phyloP scores from a whole-genome alignment of 2,888 invertebrate genomes.

The Hymenopus coronatus region DNA sequence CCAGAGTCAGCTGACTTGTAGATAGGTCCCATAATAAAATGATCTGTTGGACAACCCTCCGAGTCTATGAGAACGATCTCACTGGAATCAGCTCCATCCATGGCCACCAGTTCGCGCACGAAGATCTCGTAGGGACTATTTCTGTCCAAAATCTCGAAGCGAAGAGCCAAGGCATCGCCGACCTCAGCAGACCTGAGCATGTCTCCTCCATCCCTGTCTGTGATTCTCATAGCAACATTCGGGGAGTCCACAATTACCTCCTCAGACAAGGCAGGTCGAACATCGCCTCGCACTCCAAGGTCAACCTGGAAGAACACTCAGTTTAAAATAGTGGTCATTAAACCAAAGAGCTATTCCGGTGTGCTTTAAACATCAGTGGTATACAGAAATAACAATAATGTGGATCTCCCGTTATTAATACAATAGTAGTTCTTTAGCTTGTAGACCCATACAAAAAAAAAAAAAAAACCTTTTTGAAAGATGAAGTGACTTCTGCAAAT shows the following conservation, averaged over 20 bases:
- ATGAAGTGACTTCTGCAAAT: too few relatives aligned
- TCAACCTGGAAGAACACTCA: slow-evolving; percentile 46
- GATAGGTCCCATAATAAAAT: slow-evolving; percentile 90
- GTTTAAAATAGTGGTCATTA: not conserved
- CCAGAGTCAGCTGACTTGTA: slow-evolving; percentile 76
- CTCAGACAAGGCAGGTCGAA: slow-evolving; percentile 80
- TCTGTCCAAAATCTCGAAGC: slow-evolving; percentile 88
- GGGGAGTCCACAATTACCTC: slow-evolving; percentile 92
- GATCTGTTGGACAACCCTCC: slow-evolving; percentile 89
- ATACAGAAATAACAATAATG: too few relatives aligned
- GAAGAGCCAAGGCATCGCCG: slow-evolving; percentile 85
- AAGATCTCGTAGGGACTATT: slow-evolving; percentile 95
- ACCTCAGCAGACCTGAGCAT: slow-evolving; percentile 86
- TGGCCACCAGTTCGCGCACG: slow-evolving; percentile 88
- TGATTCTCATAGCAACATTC: slow-evolving; percentile 91
- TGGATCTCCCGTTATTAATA: too few relatives aligned
- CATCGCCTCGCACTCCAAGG: slow-evolving; percentile 84
- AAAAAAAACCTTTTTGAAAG: too few relatives aligned
- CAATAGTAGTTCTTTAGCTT: too few relatives aligned
- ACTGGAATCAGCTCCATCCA: slow-evolving; percentile 90
- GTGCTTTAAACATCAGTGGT: too few relatives aligned
- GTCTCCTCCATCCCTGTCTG: slow-evolving; percentile 78
- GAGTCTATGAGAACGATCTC: slow-evolving; percentile 91
- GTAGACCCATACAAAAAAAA: too few relatives aligned
- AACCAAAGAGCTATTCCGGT: too few relatives aligned